These are phyloP conservation scores for Drosophila erecta DNA, from an alignment of 1,140 invertebrate genomes.

Conservation along the genomic window DNA sequence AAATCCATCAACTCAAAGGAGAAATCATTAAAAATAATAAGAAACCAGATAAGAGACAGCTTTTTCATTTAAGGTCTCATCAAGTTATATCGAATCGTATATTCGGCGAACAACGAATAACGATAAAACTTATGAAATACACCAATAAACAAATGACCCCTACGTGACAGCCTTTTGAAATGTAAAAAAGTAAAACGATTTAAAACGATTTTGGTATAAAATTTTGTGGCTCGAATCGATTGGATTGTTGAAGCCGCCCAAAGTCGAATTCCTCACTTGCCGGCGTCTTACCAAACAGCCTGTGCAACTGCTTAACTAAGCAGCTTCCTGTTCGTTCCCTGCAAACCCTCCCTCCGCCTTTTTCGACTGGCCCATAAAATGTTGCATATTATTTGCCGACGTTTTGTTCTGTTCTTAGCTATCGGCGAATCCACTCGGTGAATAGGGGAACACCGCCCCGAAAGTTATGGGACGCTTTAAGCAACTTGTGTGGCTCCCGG, in stretches of 20 bases:
- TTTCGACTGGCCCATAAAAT: constrained; percentile 64
- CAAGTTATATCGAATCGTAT: background rate
- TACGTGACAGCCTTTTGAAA: background rate
- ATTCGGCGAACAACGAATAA: background rate
- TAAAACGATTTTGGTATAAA: too few species aligned
- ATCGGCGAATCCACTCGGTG: constrained; percentile 26
- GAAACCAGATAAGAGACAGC: background rate
- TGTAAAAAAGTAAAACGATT: background rate
- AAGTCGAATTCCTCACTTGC: constrained; percentile 5
- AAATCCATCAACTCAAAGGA: background rate
- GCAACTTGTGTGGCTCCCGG: constrained; percentile 71
- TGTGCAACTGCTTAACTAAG: constrained; percentile 67
- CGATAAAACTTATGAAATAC: too few species aligned
- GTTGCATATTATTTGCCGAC: constrained; percentile 78
- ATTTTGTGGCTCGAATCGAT: background rate
- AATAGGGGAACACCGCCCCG: constrained; percentile 3
- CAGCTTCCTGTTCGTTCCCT: constrained; percentile 64
- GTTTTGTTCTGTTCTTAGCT: constrained; percentile 69
- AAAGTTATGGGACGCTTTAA: constrained; percentile 60
- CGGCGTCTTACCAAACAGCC: constrained; percentile 15
- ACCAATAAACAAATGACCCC: too few species aligned
- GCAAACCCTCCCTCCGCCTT: background rate
- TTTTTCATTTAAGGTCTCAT: background rate
- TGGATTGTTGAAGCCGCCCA: background rate
- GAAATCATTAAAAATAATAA: constrained; percentile 11